Conservation (phyloP, 2,113 vertebrate genomes). For the Paradoxurus hermaphroditus region DNA sequence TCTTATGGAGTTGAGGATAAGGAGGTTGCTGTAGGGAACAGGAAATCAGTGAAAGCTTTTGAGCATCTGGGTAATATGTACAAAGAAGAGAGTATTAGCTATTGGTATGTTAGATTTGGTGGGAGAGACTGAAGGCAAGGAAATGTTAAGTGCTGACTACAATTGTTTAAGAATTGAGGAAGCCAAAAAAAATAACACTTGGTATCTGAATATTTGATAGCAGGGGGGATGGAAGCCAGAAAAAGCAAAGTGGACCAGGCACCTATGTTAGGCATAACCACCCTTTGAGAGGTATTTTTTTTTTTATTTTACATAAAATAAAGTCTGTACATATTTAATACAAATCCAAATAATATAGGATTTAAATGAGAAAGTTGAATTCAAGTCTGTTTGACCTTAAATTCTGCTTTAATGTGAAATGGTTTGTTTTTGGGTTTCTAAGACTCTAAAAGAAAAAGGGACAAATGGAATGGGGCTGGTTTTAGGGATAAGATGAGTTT, state of each 20-base stretch:
- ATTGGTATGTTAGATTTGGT: background rate
- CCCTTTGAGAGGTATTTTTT: background rate
- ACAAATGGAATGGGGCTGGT: background rate
- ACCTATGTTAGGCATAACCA: background rate
- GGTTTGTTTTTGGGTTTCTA: background rate
- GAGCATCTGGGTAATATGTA: background rate
- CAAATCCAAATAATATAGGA: background rate
- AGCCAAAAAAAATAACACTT: background rate
- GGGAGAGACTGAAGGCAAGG: background rate
- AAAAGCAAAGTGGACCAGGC: background rate
- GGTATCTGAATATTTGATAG: background rate
- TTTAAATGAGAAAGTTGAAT: background rate
- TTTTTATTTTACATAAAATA: slow-evolving; percentile 22
- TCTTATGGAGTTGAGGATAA: background rate
- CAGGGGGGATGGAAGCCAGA: background rate
- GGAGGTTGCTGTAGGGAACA: background rate
- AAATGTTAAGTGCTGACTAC: background rate
- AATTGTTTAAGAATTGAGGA: background rate
- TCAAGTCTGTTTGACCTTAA: background rate
- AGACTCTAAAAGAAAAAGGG: background rate
- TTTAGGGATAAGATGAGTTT: background rate
- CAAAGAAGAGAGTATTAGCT: background rate
- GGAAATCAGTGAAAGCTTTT: background rate
- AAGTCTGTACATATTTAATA: background rate
- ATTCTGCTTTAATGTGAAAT: background rate